phyloP scores from a whole-genome alignment of 2,113 vertebrate genomes.

The Proteles cristata region DNA sequence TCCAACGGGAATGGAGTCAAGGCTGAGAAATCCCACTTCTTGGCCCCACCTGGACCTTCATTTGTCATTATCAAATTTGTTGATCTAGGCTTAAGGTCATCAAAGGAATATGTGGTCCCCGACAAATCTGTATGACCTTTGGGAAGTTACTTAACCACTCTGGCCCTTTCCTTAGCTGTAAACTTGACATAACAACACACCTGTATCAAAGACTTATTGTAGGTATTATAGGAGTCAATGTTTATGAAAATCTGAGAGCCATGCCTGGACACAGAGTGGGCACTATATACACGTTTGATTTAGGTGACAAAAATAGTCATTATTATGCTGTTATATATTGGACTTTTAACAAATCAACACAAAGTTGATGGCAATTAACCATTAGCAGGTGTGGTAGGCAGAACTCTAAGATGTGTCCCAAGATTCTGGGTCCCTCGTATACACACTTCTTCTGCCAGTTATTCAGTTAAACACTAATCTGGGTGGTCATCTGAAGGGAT shows the following conservation, averaged over 20 bases:
- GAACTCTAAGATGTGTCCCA: neutral
- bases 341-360: neutral
- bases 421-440: neutral
- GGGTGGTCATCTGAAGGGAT: neutral
- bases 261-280: neutral
- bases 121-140: neutral
- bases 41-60: neutral
- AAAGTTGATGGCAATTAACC: neutral
- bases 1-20: neutral
- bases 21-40: neutral
- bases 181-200: neutral
- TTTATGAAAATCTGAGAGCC: slow-evolving; percentile 24
- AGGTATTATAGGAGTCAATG: neutral
- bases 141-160: neutral
- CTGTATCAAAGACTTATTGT: neutral
- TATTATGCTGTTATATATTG: neutral
- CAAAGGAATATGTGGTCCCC: neutral
- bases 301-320: neutral
- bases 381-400: neutral
- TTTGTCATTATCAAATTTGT: neutral
- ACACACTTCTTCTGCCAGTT: neutral
- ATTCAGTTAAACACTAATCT: neutral
- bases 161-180: neutral
- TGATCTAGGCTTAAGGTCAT: neutral
- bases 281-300: neutral